Conservation (phyloP, 53 echinoderm and acorn worm species). For the Arbacia lixula region DNA sequence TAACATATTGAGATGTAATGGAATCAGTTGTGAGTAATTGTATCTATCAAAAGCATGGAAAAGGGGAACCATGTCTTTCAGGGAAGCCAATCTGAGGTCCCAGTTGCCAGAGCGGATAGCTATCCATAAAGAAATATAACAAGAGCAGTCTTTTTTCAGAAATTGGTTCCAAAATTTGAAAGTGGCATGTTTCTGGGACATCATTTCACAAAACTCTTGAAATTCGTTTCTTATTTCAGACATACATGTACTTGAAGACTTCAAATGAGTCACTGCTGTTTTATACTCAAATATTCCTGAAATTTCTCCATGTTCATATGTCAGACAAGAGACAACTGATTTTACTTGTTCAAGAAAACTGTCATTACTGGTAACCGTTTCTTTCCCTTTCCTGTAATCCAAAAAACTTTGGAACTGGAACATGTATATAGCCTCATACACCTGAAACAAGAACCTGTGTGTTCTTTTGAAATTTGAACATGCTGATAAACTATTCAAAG, state of each 20-base stretch:
- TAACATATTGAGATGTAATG: too few species aligned
- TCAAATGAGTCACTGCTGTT: background rate
- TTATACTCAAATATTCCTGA: background rate
- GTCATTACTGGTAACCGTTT: conserved; percentile 20
- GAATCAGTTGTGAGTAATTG: too few species aligned
- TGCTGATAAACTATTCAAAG: background rate
- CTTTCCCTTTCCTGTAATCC: background rate
- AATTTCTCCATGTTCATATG: background rate
- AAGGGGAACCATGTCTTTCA: too few species aligned
- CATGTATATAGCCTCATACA: conserved; percentile 53
- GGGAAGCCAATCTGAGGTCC: too few species aligned
- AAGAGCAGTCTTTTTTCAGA: conserved; percentile 47
- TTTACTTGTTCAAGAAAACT: conserved; percentile 2
- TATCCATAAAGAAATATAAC: conserved; percentile 58
- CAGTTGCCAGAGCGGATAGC: too few species aligned
- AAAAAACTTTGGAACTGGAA: conserved; percentile 58
- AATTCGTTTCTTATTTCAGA: too few species aligned
- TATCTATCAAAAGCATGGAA: too few species aligned
- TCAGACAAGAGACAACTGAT: conserved; percentile 5
- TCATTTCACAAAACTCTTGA: background rate
- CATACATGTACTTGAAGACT: too few species aligned
- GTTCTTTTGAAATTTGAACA: conserved; percentile 36
- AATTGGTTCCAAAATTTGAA: conserved; percentile 66
- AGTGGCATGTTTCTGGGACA: conserved; percentile 47
- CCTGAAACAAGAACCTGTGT: conserved; percentile 46